Conservation (phyloP, 2,113 vertebrate genomes). For the Xerus inauris region DNA sequence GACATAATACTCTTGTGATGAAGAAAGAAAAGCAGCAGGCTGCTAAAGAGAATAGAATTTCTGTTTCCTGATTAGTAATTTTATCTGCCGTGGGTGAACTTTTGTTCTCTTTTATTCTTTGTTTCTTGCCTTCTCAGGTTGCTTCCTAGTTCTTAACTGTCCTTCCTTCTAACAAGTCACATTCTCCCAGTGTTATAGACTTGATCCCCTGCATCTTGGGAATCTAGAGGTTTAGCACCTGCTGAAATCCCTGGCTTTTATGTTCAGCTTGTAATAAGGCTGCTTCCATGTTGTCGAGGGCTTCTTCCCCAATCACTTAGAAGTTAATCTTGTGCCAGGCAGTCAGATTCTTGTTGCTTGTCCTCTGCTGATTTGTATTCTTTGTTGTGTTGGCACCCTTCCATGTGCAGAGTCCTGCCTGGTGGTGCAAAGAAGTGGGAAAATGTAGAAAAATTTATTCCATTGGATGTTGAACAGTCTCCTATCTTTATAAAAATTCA, state of each 20-base stretch:
- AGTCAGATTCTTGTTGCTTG: neutral
- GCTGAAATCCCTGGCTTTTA: neutral
- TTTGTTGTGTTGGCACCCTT: neutral
- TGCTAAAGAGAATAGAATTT: neutral
- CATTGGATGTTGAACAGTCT: neutral
- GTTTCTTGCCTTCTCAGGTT: neutral
- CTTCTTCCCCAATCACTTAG: neutral
- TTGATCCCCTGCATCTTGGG: neutral
- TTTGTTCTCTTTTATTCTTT: neutral
- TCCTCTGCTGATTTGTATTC: neutral
- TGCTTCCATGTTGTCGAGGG: neutral
- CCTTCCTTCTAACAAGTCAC: neutral
- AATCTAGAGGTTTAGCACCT: neutral
- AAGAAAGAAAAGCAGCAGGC: neutral
- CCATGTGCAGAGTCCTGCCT: neutral
- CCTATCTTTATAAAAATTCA: neutral
- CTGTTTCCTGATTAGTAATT: constrained; percentile 14
- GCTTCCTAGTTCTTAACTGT: neutral
- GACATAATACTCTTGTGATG: too few species aligned
- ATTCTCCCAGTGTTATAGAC: neutral
- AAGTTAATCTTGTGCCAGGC: neutral
- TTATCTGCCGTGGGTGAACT: neutral
- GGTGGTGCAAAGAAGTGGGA: neutral
- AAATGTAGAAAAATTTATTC: neutral
- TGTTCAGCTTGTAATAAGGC: neutral